phyloP scores from a whole-genome alignment of 1,140 invertebrate genomes.

The Calliphora vicina region DNA sequence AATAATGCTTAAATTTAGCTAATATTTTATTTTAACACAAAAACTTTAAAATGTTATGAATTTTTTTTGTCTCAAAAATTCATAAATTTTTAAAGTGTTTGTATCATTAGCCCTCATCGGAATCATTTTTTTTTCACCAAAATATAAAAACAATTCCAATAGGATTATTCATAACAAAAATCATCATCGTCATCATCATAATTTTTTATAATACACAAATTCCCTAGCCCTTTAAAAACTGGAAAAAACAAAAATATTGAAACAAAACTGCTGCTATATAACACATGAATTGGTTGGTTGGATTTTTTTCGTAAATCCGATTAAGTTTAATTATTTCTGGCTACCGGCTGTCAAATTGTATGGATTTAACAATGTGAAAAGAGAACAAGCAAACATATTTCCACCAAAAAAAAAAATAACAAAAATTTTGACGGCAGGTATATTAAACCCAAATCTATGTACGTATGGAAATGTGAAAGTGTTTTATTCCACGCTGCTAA shows the following conservation, averaged over 20 bases:
- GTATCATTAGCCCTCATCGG: background rate
- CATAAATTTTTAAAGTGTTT: background rate
- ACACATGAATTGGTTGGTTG: background rate
- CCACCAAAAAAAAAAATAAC: conserved; percentile 12
- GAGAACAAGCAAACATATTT: background rate
- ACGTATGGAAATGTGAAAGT: conserved; percentile 20
- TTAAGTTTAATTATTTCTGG: conserved; percentile 30
- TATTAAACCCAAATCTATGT: background rate
- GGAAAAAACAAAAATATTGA: too few relatives aligned
- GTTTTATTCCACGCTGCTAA: conserved; percentile 10
- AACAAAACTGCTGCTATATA: background rate
- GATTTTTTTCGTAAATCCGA: conserved; percentile 21
- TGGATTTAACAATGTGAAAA: conserved; percentile 18
- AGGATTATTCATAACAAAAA: conserved; percentile 13
- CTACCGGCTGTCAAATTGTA: conserved; percentile 34
- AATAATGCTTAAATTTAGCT: too few relatives aligned
- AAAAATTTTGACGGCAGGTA: background rate
- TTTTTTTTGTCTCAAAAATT: too few relatives aligned
- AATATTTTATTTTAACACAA: too few relatives aligned
- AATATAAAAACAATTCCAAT: background rate
- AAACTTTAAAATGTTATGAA: too few relatives aligned
- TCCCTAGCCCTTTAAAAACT: background rate
- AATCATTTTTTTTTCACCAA: background rate
- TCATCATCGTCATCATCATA: background rate
- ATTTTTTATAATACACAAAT: background rate